phyloP scores from a whole-genome alignment of 2,113 vertebrate genomes.

The Rhinolophus sinicus region DNA sequence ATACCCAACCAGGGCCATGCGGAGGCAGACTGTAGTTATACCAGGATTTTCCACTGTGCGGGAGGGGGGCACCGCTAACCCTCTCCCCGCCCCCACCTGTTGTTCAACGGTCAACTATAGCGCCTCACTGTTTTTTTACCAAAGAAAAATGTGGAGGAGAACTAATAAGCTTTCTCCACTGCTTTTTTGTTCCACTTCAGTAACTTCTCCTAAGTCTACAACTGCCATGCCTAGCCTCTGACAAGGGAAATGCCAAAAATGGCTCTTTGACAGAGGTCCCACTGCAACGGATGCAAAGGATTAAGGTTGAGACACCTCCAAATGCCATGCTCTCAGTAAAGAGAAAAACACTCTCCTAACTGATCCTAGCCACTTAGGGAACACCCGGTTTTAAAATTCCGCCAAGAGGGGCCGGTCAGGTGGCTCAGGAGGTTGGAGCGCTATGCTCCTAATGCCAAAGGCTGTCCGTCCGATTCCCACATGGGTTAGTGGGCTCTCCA shows the following conservation, averaged over 20 bases:
- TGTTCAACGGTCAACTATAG: not conserved
- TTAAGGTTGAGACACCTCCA: not conserved
- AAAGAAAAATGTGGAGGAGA: not conserved
- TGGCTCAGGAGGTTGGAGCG: no score
- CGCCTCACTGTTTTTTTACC: not conserved
- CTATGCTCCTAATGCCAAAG: no score
- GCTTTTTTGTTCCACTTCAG: not conserved
- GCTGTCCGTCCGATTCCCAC: no score
- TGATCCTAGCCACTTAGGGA: not conserved
- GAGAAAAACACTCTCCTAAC: not conserved
- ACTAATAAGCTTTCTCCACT: not conserved
- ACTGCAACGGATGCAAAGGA: not conserved
- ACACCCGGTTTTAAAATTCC: not conserved
- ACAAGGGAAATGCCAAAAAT: not conserved
- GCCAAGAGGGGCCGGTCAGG: not conserved
- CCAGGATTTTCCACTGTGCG: not conserved
- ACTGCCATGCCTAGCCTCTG: not conserved
- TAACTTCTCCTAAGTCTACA: not conserved
- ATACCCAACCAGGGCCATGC: no score
- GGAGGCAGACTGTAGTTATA: not conserved
- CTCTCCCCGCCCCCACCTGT: no score
- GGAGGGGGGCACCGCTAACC: not conserved
- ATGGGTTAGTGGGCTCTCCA: no score
- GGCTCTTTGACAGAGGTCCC: not conserved
- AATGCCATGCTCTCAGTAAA: not conserved